Percentiles rank a stretch among this genome's conserved stretches.
Evolutionary conservation across 2,888 invertebrate species (phyloP).

Genomic region (Ormyrus rosae): DNA sequence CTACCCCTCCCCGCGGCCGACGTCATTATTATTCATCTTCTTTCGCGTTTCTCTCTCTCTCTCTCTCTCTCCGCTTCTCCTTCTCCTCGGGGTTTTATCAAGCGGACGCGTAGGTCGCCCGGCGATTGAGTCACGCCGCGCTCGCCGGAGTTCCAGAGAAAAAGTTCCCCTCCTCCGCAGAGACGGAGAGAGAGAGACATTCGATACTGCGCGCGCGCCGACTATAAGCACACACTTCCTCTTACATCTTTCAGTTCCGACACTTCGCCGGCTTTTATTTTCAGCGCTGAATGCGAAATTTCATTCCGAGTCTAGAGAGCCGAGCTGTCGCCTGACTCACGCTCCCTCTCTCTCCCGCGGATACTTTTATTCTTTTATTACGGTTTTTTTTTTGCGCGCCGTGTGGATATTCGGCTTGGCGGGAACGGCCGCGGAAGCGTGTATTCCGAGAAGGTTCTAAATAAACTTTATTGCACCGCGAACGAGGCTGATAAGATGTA

Average conservation of each 20-base stretch:
- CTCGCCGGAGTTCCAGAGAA: not conserved
- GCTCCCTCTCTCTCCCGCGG: no score
- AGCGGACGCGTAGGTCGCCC: constrained; percentile 7
- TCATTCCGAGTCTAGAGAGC: not conserved
- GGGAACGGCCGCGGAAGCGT: no score
- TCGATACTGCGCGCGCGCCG: constrained; percentile 3
- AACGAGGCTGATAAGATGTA: no score
- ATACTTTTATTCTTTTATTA: no score
- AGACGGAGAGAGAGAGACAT: not conserved
- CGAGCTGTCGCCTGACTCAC: no score
- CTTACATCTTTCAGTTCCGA: not conserved
- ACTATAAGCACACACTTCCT: not conserved
- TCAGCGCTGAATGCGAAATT: not conserved
- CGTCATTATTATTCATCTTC: constrained; percentile 20
- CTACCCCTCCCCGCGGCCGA: not conserved
- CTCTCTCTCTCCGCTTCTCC: not conserved
- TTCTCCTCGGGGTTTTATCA: not conserved
- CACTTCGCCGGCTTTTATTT: no score
- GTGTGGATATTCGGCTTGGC: no score
- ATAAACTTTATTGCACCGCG: no score
- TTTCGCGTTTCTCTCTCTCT: not conserved
- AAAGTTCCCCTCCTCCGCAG: no score
- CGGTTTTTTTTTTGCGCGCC: no score
- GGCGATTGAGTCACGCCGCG: constrained; percentile 30
- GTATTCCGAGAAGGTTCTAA: no score